A percentile compares a stretch with the other conserved stretches of the same genome.
Conservation (phyloP, 92 coral and sea anemone genomes). For the Ricordea florida region DNA sequence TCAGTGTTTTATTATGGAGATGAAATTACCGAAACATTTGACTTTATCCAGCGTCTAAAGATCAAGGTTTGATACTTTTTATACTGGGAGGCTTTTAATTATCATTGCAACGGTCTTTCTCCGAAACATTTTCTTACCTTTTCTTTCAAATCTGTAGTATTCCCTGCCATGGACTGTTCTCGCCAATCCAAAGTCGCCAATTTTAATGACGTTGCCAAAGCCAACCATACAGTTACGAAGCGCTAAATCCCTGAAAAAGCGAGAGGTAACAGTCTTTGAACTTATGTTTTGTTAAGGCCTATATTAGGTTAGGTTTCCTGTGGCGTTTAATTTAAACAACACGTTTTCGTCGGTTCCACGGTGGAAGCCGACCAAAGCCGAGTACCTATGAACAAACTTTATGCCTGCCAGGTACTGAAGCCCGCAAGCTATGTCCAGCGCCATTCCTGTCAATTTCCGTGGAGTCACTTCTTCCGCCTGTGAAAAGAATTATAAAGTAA, state of each 20-base stretch:
- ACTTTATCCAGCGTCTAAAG: too few relatives aligned
- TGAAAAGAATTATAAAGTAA: background rate
- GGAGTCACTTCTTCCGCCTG: conserved; percentile 85
- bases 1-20: too few relatives aligned
- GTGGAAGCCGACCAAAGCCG: too few relatives aligned
- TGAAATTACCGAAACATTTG: too few relatives aligned
- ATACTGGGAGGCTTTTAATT: too few relatives aligned
- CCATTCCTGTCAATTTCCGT: conserved; percentile 70
- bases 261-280: too few relatives aligned
- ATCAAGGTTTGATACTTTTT: too few relatives aligned
- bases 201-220: conserved; percentile 67
- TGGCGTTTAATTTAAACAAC: too few relatives aligned
- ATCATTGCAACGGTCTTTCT: too few relatives aligned
- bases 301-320: too few relatives aligned
- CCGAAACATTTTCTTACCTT: conserved; percentile 71
- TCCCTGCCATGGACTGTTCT: conserved; percentile 56
- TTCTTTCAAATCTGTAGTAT: conserved; percentile 78
- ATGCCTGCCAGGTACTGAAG: conserved; percentile 62
- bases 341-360: too few relatives aligned
- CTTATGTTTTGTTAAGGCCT: background rate
- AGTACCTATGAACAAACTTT: conserved; percentile 84
- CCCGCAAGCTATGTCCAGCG: conserved; percentile 84
- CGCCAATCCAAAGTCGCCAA: conserved; percentile 86
- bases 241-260: conserved; percentile 77
- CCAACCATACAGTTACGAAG: conserved; percentile 85